Evolutionary conservation across 2,797 vertebrate species (phyloP).

Genomic region (Macropodus opercularis): DNA sequence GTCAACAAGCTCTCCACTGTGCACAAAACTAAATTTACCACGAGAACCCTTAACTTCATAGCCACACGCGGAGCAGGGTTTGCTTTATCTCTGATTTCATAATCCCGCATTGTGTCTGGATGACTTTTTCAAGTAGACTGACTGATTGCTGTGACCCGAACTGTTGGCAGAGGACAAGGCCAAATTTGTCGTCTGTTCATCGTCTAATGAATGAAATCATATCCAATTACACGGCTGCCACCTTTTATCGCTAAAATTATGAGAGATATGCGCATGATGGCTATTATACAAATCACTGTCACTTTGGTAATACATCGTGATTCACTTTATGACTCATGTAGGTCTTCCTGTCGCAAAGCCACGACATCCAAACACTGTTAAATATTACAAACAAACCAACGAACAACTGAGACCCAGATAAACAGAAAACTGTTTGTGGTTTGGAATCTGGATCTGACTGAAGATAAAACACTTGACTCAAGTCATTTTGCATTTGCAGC

Average conservation of each 20-base stretch:
- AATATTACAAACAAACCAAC: no score
- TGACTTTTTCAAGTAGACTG: slow-evolving; percentile 48
- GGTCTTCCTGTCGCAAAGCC: slow-evolving; percentile 13
- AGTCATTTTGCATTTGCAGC: slow-evolving; percentile 31
- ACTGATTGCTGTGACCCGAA: slow-evolving; percentile 61
- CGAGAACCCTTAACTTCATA: slow-evolving; percentile 28
- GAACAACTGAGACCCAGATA: slow-evolving; percentile 6
- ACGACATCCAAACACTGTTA: slow-evolving; percentile 30
- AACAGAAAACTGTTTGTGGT: slow-evolving; percentile 12
- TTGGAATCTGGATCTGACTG: slow-evolving; percentile 17
- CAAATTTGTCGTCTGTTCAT: slow-evolving; percentile 69
- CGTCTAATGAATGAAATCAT: slow-evolving; percentile 73
- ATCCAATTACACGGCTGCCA: slow-evolving; percentile 74
- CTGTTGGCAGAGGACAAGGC: slow-evolving; percentile 69
- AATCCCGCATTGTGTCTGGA: slow-evolving; percentile 43
- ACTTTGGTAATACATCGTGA: slow-evolving; percentile 55
- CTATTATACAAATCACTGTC: slow-evolving; percentile 62
- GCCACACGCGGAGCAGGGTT: neutral
- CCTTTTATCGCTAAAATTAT: slow-evolving; percentile 60
- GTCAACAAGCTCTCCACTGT: slow-evolving; percentile 29
- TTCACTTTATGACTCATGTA: slow-evolving; percentile 60
- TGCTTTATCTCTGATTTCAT: slow-evolving; percentile 21
- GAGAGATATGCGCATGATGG: slow-evolving; percentile 59
- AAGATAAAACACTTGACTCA: slow-evolving; percentile 3
- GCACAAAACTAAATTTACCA: slow-evolving; percentile 41